These are phyloP conservation scores for Umimayanthus chanpuru DNA, from an alignment of 92 coral and sea anemone species.

Conservation along the genomic window DNA sequence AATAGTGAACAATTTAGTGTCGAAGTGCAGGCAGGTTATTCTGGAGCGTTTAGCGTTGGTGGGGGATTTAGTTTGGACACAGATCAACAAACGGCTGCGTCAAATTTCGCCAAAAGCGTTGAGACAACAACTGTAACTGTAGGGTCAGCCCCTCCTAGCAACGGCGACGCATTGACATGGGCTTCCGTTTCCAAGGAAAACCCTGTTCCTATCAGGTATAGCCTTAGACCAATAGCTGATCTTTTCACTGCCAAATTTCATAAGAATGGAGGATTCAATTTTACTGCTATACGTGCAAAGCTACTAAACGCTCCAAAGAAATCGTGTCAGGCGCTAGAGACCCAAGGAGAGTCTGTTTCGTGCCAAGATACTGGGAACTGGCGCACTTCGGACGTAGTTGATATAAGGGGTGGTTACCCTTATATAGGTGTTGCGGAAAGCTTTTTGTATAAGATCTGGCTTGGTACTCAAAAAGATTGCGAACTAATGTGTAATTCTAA, in stretches of 20 bases:
- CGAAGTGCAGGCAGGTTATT: constrained; percentile 64
- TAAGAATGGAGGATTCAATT: no score
- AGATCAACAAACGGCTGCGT: constrained; percentile 58
- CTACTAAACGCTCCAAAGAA: no score
- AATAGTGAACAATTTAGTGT: constrained; percentile 15
- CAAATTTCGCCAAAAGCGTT: constrained; percentile 49
- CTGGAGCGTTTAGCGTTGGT: constrained; percentile 60
- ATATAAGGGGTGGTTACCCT: no score
- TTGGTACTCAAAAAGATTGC: no score
- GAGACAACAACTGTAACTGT: constrained; percentile 62
- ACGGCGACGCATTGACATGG: constrained; percentile 68
- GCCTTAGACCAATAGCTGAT: constrained; percentile 44
- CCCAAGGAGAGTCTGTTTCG: no score
- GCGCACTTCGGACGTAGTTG: no score
- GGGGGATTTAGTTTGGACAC: constrained; percentile 61
- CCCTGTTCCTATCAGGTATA: constrained; percentile 62
- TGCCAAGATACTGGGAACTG: no score
- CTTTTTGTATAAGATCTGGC: no score
- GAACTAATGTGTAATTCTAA: no score
- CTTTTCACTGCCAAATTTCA: constrained; percentile 49
- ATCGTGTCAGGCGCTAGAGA: no score
- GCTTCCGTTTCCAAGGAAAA: constrained; percentile 53
- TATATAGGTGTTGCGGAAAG: no score
- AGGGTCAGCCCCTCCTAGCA: constrained; percentile 65
- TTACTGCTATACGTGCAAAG: no score